Percentiles rank a stretch among this genome's conserved stretches.
These are phyloP conservation scores for Epizoanthus rinbou DNA, from an alignment of 92 coral and sea anemone genomes.

Conservation along the genomic window DNA sequence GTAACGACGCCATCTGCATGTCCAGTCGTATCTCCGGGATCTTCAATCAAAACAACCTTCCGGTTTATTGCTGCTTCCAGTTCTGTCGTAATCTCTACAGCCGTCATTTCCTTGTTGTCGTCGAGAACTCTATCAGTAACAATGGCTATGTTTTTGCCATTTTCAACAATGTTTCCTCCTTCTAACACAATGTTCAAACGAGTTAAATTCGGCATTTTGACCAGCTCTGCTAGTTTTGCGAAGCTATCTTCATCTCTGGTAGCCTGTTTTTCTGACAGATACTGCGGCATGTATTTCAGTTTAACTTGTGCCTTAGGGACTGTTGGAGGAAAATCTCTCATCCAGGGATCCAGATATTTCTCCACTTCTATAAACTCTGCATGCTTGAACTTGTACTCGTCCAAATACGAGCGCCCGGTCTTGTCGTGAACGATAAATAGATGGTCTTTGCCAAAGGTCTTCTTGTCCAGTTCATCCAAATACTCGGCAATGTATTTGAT, in stretches of 20 bases:
- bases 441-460: conserved; percentile 36
- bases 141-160: conserved; percentile 39
- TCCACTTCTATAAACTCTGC: conserved; percentile 27
- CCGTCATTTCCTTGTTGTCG: conserved; percentile 48
- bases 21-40: conserved; percentile 76
- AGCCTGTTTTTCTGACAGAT: conserved; percentile 41
- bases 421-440: conserved; percentile 38
- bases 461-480: conserved; percentile 43
- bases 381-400: conserved; percentile 17
- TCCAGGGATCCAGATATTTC: conserved; percentile 48
- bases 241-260: conserved; percentile 32
- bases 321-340: conserved; percentile 45
- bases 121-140: conserved; percentile 45
- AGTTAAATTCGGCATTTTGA: neutral
- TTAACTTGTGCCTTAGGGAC: conserved; percentile 41
- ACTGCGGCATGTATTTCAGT: conserved; percentile 47
- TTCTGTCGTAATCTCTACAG: conserved; percentile 26
- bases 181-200: conserved; percentile 44
- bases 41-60: conserved; percentile 62
- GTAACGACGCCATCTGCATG: conserved; percentile 80
- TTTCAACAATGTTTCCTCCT: conserved; percentile 59
- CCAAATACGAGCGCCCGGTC: conserved; percentile 5
- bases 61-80: conserved; percentile 62
- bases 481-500: conserved; percentile 24
- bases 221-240: conserved; percentile 4